Base-by-base conservation (phyloP, 1,140 invertebrate species). In the Bombus sylvicola region DNA sequence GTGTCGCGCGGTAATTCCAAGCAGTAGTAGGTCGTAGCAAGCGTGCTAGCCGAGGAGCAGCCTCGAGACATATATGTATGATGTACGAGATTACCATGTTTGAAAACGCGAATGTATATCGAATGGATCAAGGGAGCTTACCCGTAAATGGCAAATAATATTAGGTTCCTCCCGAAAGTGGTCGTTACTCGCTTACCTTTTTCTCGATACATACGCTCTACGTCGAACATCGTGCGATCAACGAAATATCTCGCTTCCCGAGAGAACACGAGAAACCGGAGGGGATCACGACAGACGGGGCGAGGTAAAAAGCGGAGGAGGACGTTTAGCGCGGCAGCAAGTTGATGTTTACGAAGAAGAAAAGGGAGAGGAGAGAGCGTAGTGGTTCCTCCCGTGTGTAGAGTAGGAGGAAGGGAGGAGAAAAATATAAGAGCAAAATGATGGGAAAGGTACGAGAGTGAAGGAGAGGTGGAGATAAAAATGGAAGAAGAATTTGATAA, bases 351-450 rank as follows among this genome's bases (percentile, higher is more conserved):
- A 34, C 12, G 73, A 74, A 25, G 69, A 77, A 41, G 22, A 73
- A 79, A 68, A 74, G 80, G 76, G 71, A 80, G 85, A 18, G 62
- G 6, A 83, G 81, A 90, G 76, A 31, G 22, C 9, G 28, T 25
- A 22, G 22, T 41, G 22, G 66, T 37, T 68, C 5, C 37, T 28
- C 3, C 69, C 28, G 15, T 25, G 15, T 43, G 43, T 18, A 31
- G 3, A 68, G 22, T 18, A 28, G 34, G 31, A 9, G 22, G 15
- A 39, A 5, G 72, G 37, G 43, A n/a, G 31, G 43, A 10, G 2
- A 18, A 13, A 41, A 43, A 1, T 53, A 53, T 53, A 18, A 53
- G 18, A 53, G 47, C 18, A 53, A 53, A 53, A 22, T 53, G 18
- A n/a, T 1, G n/a, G n/a, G 9, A n/a, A 64, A 59, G 34, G 39